Base-by-base conservation (phyloP, 2,113 vertebrate genomes). In the Xiphophorus hellerii region DNA sequence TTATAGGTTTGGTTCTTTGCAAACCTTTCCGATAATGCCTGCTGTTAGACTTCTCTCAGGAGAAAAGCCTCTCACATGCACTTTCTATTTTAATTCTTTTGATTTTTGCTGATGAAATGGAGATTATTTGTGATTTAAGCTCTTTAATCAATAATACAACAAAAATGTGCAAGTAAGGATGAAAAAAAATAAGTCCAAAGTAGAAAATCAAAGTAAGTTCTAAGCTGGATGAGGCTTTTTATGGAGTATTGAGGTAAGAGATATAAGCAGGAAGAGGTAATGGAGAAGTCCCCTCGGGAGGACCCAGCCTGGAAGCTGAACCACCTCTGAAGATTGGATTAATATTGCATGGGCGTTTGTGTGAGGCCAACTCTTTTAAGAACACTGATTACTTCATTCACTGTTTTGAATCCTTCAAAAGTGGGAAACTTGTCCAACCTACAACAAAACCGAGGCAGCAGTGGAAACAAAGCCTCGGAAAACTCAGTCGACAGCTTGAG, bases 251-350 rank as follows among this genome's bases (percentile, higher is more conserved):
- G n/a, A 73, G 77, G 84, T 86, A 84, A 69, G 62, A 65, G 73
- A 88, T 92, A 90, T 86, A 89, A 87, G 84, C 83, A 61, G 60
- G 15, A 70, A 81, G 87, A 74, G 72, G 89, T 90, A 93, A 91
- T 85, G 82, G 88, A 91, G 90, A 89, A 64, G 70, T 17, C 80
- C 89, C 88, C 80, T 48, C 0, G 82, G 86, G 87, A 84, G 14
- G 71, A 27, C 39, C 71, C 20, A 48, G 88, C 81, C 88, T 88
- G 83, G 81, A 92, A 87, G 83, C 84, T 71, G 74, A 87, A 85
- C 87, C 86, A 84, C 88, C 90, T 86, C 87, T 74, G 62, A 83
- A 88, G 76, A 89, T 89, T 89, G 88, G 86, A 93, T 93, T 90
- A 90, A 93, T 91, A 89, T 92, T 90, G 88, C 88, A 91, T 88